Percentiles rank a stretch among this genome's conserved stretches.
Conservation (phyloP, 2,888 invertebrate species). For the Celastrina argiolus region DNA sequence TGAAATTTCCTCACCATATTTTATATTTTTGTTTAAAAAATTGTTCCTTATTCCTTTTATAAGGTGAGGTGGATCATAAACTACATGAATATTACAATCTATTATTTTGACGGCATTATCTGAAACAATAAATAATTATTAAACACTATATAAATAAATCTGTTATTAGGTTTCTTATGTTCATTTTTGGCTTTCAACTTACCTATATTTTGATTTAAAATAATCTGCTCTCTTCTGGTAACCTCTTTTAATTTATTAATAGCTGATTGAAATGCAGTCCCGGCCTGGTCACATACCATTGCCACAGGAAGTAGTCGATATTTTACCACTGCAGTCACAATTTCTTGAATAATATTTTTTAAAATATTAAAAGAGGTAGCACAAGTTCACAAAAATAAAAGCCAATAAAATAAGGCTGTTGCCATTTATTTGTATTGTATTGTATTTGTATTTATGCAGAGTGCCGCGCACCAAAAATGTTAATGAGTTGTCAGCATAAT, state of each 20-base stretch:
- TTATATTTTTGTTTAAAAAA: constrained; percentile 27
- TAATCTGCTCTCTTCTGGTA: constrained; percentile 28
- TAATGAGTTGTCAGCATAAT: constrained; percentile 4
- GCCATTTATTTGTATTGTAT: no score
- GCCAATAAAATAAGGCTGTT: constrained; percentile 30
- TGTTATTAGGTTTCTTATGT: neutral
- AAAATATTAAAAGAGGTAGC: constrained; percentile 21
- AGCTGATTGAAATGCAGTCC: constrained; percentile 30
- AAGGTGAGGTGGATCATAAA: constrained; percentile 31
- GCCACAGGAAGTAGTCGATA: constrained; percentile 31
- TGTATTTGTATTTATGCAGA: no score
- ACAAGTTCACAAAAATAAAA: constrained; percentile 31
- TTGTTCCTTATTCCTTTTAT: constrained; percentile 32
- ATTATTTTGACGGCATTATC: constrained; percentile 25
- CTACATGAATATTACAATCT: constrained; percentile 21
- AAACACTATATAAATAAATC: neutral
- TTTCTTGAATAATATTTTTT: constrained; percentile 23
- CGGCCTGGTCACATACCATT: constrained; percentile 28
- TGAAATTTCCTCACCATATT: neutral
- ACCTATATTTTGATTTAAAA: constrained; percentile 9
- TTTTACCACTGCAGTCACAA: constrained; percentile 21
- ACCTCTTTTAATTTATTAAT: constrained; percentile 29
- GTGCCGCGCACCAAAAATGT: constrained; percentile 6
- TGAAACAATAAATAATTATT: constrained; percentile 22
- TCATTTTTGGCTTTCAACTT: neutral